A percentile compares a stretch with the other conserved stretches of the same genome.
Conservation (phyloP, 2,113 vertebrate genomes). For the Cygnus buccinator region DNA sequence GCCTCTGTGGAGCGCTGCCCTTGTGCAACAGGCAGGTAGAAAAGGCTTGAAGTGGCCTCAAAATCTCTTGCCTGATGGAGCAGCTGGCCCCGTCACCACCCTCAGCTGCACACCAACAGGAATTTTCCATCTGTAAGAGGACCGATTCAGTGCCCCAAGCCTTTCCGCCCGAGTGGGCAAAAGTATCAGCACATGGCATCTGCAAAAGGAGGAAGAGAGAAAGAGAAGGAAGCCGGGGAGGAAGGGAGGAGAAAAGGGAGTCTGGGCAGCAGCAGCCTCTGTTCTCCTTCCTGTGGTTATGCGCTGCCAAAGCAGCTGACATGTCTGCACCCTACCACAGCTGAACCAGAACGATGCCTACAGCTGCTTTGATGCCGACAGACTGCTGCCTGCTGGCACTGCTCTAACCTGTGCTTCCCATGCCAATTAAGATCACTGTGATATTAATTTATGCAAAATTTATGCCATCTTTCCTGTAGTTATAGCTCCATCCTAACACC, state of each 20-base stretch:
- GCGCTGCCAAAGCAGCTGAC: background rate
- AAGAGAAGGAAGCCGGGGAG: background rate
- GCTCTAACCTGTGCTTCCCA: background rate
- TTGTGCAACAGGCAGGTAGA: background rate
- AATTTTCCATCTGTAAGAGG: background rate
- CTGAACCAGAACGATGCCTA: background rate
- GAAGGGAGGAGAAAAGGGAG: background rate
- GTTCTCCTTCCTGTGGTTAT: background rate
- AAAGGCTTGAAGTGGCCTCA: background rate
- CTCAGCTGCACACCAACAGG: background rate
- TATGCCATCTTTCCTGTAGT: background rate
- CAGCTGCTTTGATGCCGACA: background rate
- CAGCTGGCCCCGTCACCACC: background rate
- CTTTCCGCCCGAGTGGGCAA: background rate
- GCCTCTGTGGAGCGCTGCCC: background rate
- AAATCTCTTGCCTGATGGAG: accelerated
- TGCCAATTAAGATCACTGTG: background rate
- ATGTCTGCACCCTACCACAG: accelerated
- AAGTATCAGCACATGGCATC: accelerated
- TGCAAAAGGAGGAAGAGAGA: background rate
- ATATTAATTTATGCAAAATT: background rate
- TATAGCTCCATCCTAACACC: background rate
- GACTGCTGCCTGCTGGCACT: background rate
- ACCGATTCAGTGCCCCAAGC: background rate
- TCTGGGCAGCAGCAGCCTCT: background rate